A percentile compares a stretch with the other conserved stretches of the same genome.
Evolutionary conservation across 2,888 invertebrate genomes (phyloP).

Genomic region (Lapara coniferarum): DNA sequence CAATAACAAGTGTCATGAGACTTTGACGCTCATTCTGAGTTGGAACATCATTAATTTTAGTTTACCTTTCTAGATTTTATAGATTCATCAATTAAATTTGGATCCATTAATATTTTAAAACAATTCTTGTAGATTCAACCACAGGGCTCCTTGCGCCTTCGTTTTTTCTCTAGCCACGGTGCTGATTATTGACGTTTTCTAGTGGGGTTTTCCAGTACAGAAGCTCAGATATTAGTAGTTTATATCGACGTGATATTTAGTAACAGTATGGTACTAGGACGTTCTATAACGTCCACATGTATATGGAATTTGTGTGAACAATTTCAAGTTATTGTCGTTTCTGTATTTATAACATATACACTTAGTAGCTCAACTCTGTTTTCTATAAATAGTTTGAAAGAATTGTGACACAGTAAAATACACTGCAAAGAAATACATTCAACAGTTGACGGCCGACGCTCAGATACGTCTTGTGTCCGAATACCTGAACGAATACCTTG

Average conservation of each 20-base stretch:
- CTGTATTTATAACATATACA: not conserved
- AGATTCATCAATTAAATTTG: not conserved
- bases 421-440: too few species aligned
- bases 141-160: not conserved
- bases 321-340: not conserved
- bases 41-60: too few species aligned
- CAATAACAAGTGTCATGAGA: too few species aligned
- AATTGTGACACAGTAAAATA: too few species aligned
- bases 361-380: too few species aligned
- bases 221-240: conserved; percentile 19
- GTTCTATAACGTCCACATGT: not conserved
- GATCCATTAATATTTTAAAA: not conserved
- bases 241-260: conserved; percentile 20
- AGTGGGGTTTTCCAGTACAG: not conserved
- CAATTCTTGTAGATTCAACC: not conserved
- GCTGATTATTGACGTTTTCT: not conserved
- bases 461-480: too few species aligned
- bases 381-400: too few species aligned
- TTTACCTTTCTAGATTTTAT: too few species aligned
- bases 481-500: too few species aligned
- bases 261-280: conserved; percentile 9
- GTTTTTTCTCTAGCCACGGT: not conserved
- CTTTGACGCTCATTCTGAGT: too few species aligned
- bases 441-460: too few species aligned
- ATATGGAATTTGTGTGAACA: not conserved